Evolutionary conservation across 2,113 vertebrate genomes (phyloP).

Genomic region (Chloropsis cyanopogon): DNA sequence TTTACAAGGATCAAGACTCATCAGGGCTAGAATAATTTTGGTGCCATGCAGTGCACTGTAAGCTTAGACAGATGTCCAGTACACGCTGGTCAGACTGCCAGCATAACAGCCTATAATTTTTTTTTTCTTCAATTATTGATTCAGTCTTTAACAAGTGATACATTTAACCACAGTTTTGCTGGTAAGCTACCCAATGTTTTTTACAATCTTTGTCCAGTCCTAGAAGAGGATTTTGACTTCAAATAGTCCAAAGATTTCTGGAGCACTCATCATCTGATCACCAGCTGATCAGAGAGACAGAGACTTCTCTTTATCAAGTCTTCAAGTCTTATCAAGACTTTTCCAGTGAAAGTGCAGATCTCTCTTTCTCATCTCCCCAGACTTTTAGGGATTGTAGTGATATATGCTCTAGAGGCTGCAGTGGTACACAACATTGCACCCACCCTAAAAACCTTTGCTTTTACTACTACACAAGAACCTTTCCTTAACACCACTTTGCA

Average conservation of each 20-base stretch:
- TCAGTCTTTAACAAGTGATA: neutral
- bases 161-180: neutral
- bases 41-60: neutral
- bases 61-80: neutral
- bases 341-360: neutral
- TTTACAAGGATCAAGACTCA: neutral
- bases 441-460: neutral
- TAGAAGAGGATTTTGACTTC: neutral
- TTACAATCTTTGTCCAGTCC: neutral
- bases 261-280: neutral
- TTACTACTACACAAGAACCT: neutral
- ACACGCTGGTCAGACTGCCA: neutral
- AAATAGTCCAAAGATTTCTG: neutral
- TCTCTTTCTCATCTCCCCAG: neutral
- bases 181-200: neutral
- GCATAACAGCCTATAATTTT: neutral
- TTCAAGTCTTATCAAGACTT: neutral
- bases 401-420: neutral
- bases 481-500: neutral
- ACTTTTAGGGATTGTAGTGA: neutral
- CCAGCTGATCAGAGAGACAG: neutral
- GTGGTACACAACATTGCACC: fast-evolving
- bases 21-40: neutral
- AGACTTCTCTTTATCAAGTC: neutral
- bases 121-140: neutral